phyloP scores from a whole-genome alignment of 2,797 vertebrate species.

The Thalassophryne amazonica region DNA sequence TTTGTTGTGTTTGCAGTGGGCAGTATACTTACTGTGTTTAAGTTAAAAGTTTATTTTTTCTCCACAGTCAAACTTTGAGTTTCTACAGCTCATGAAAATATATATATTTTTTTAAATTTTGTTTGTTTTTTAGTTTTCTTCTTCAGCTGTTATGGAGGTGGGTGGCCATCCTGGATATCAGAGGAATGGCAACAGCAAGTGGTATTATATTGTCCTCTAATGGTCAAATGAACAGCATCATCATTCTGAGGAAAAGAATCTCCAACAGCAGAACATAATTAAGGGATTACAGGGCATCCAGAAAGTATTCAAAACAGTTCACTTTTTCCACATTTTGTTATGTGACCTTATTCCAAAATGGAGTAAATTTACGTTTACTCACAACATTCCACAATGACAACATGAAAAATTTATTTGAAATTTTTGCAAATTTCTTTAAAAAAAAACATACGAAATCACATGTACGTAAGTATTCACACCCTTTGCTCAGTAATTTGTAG shows the following conservation, averaged over 20 bases:
- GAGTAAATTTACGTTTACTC: no score
- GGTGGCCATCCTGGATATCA: neutral
- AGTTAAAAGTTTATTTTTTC: slow-evolving; percentile 26
- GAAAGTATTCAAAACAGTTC: no score
- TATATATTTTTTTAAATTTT: no score
- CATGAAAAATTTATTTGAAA: no score
- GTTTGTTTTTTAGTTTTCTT: neutral
- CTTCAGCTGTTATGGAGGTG: neutral
- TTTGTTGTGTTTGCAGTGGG: neutral
- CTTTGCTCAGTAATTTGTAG: no score
- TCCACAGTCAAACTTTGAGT: slow-evolving; percentile 2
- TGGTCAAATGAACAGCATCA: neutral
- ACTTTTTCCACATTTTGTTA: no score
- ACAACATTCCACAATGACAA: no score
- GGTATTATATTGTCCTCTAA: slow-evolving; percentile 5
- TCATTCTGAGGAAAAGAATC: slow-evolving; percentile 22
- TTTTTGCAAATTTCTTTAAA: no score
- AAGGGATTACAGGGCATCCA: no score
- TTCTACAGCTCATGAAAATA: slow-evolving; percentile 1
- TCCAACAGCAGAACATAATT: slow-evolving; percentile 39
- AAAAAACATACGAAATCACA: no score
- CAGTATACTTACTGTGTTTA: slow-evolving; percentile 1
- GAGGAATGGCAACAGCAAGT: neutral
- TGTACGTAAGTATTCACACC: no score
- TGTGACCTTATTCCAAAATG: no score